A percentile compares a stretch with the other conserved stretches of the same genome.
Conservation (phyloP, 2,113 vertebrate genomes). For the Sander vitreus region DNA sequence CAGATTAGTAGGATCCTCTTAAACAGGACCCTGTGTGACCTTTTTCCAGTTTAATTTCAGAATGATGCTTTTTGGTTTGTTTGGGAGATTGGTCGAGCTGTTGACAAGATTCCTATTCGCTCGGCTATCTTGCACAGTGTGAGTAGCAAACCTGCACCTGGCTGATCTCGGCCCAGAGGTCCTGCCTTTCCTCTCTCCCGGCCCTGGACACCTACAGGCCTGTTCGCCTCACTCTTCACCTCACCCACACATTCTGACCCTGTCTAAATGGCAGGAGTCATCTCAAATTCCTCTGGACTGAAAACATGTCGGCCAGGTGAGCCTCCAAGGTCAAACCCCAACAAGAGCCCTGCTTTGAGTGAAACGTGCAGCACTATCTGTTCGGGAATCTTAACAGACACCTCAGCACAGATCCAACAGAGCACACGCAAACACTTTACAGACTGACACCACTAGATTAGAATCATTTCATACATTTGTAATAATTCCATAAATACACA, state of each 20-base stretch:
- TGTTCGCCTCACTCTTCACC: constrained; percentile 57
- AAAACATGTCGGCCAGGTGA: constrained; percentile 57
- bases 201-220: constrained; percentile 54
- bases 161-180: constrained; percentile 54
- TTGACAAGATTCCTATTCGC: constrained; percentile 29
- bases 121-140: constrained; percentile 23
- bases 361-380: constrained; percentile 20
- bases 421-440: neutral
- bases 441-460: neutral
- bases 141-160: constrained; percentile 58
- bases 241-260: constrained; percentile 55
- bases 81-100: constrained; percentile 39
- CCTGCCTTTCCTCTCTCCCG: constrained; percentile 19
- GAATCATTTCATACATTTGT: neutral
- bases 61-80: constrained; percentile 36
- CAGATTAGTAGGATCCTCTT: constrained; percentile 48
- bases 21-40: constrained; percentile 48
- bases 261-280: constrained; percentile 41
- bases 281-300: constrained; percentile 68
- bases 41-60: constrained; percentile 25
- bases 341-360: constrained; percentile 10
- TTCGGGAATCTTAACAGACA: constrained; percentile 29
- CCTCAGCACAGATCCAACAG: constrained; percentile 9
- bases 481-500: neutral
- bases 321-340: constrained; percentile 55